Conservation (phyloP, 1,140 invertebrate genomes). For the Drosophila littoralis region DNA sequence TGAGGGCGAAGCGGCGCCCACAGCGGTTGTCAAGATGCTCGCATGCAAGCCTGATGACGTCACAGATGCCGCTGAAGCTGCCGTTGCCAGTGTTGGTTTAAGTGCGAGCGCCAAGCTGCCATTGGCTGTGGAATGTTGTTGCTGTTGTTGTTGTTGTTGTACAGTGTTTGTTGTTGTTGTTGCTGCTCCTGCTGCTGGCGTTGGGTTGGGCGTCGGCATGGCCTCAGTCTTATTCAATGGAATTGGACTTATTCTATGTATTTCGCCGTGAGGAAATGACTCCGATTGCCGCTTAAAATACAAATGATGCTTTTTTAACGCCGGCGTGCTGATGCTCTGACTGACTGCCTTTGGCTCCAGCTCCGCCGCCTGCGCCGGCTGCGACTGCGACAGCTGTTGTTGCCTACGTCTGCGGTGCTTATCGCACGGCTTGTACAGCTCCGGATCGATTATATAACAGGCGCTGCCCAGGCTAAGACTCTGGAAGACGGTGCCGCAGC, state of each 20-base stretch:
- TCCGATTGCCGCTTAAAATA: conserved; percentile 82
- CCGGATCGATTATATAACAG: conserved; percentile 69
- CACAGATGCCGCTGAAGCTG: conserved; percentile 39
- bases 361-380: conserved; percentile 5
- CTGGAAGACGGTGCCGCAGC: conserved; percentile 78
- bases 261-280: conserved; percentile 76
- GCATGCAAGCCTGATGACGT: conserved; percentile 30
- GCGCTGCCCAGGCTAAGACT: conserved; percentile 59
- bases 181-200: conserved; percentile 28
- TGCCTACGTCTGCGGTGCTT: conserved; percentile 59
- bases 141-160: conserved; percentile 17
- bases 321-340: conserved; percentile 58
- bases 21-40: conserved; percentile 85
- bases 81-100: conserved; percentile 29
- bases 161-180: conserved; percentile 25
- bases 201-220: neutral
- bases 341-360: conserved; percentile 17
- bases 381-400: conserved; percentile 11
- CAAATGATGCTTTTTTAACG: conserved; percentile 81
- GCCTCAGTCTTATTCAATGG: conserved; percentile 76
- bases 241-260: conserved; percentile 75
- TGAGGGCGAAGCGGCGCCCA: conserved; percentile 78
- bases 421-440: conserved; percentile 70
- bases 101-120: conserved; percentile 51
- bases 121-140: conserved; percentile 47